A percentile compares a stretch with the other conserved stretches of the same genome.
Evolutionary conservation across 2,113 vertebrate genomes (phyloP).

Genomic region (Scolopax mira): DNA sequence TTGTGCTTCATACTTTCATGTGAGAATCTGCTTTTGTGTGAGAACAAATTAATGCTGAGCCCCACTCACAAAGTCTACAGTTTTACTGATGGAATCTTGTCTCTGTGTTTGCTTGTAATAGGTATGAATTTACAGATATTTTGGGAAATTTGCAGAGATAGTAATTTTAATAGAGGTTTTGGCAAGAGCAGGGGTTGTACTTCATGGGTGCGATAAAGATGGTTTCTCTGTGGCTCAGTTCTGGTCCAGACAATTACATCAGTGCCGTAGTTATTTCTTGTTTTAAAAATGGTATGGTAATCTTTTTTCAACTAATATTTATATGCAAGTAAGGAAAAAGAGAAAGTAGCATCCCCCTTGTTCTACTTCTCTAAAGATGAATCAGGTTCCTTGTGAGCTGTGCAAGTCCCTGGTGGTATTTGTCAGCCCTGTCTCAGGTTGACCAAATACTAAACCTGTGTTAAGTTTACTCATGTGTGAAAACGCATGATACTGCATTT

Average conservation of each 20-base stretch:
- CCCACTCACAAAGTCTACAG: background rate
- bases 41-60: background rate
- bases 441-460: no score
- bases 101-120: background rate
- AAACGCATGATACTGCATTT: background rate
- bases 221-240: background rate
- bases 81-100: background rate
- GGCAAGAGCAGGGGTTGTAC: background rate
- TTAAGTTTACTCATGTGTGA: background rate
- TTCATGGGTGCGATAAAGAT: background rate
- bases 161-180: background rate
- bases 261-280: background rate
- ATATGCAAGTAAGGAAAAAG: background rate
- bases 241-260: background rate
- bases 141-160: background rate
- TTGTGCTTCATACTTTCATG: background rate
- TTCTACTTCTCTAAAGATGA: background rate
- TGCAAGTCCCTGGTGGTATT: background rate
- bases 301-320: background rate
- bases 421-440: background rate
- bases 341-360: background rate
- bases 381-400: background rate
- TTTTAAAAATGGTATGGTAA: background rate
- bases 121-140: background rate
- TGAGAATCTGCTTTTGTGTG: background rate